Conservation (phyloP, 1,140 invertebrate genomes). For the Andricus grossulariae region DNA sequence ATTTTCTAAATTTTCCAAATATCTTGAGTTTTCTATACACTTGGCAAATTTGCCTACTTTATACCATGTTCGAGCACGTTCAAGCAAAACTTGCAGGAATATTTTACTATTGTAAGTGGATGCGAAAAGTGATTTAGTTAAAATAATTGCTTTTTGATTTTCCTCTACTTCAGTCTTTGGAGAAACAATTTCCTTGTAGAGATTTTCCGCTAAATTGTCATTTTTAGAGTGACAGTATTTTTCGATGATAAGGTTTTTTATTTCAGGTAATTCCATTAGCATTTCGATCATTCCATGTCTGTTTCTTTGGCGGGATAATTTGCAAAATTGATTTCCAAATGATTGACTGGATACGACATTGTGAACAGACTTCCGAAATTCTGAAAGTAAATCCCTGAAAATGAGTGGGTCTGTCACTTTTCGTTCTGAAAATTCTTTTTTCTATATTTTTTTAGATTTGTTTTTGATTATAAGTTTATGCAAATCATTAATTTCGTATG, state of each 20-base stretch:
- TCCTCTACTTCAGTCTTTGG: conserved; percentile 1
- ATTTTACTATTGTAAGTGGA: conserved; percentile 45
- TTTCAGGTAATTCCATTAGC: conserved; percentile 53
- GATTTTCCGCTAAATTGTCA: conserved; percentile 49
- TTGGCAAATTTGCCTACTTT: conserved; percentile 47
- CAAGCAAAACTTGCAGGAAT: conserved; percentile 57
- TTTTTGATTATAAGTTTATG: too few relatives aligned
- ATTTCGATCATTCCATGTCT: conserved; percentile 63
- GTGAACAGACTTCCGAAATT: conserved; percentile 33
- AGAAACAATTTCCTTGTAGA: conserved; percentile 44
- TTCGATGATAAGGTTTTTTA: conserved; percentile 46
- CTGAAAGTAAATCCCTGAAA: conserved; percentile 17
- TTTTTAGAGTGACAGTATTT: conserved; percentile 60
- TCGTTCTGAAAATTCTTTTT: too few relatives aligned
- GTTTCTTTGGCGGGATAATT: conserved; percentile 57
- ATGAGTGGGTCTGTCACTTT: neutral
- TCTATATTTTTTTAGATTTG: too few relatives aligned
- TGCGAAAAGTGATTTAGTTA: conserved; percentile 63
- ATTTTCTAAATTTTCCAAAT: conserved; percentile 49
- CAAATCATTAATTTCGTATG: too few relatives aligned
- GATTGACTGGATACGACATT: conserved; percentile 40
- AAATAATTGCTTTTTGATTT: conserved; percentile 37
- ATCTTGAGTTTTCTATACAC: conserved; percentile 61
- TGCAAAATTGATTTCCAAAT: conserved; percentile 50
- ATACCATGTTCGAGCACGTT: conserved; percentile 56